Conservation (phyloP, 2,797 vertebrate genomes). For the Poeciliopsis infans region DNA sequence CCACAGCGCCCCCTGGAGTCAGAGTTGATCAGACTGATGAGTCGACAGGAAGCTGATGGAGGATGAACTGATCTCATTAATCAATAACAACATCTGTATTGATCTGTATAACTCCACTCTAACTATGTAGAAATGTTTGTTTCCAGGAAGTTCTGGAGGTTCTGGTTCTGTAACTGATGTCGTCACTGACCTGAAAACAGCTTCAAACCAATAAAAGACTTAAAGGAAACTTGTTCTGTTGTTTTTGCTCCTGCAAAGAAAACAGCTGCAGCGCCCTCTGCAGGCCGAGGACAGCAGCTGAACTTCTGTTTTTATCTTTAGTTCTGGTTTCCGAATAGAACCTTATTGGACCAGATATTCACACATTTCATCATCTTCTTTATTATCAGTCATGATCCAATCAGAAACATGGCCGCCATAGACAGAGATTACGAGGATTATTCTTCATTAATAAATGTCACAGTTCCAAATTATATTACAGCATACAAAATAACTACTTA, state of each 20-base stretch:
- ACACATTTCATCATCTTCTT: background rate
- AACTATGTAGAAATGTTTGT: background rate
- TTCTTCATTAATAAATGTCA: background rate
- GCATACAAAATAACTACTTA: too few species aligned
- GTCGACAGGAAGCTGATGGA: slow-evolving; percentile 1
- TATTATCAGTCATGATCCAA: background rate
- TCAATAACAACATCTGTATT: background rate
- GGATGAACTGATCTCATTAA: slow-evolving; percentile 2
- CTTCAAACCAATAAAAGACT: background rate
- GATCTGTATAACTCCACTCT: background rate
- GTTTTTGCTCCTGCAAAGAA: too few species aligned
- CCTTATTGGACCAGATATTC: background rate
- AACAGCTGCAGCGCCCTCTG: background rate
- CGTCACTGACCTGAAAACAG: background rate
- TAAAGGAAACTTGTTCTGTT: background rate
- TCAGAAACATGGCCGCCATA: background rate
- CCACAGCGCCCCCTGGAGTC: background rate
- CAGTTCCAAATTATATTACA: too few species aligned
- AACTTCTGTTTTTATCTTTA: background rate
- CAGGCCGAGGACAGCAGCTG: background rate
- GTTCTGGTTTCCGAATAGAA: background rate
- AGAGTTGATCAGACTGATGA: background rate
- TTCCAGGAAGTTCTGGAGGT: background rate
- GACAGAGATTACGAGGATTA: background rate
- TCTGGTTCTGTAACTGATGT: background rate